These are phyloP conservation scores for Macquaria australasica DNA, from an alignment of 2,113 vertebrate species.

Conservation along the genomic window DNA sequence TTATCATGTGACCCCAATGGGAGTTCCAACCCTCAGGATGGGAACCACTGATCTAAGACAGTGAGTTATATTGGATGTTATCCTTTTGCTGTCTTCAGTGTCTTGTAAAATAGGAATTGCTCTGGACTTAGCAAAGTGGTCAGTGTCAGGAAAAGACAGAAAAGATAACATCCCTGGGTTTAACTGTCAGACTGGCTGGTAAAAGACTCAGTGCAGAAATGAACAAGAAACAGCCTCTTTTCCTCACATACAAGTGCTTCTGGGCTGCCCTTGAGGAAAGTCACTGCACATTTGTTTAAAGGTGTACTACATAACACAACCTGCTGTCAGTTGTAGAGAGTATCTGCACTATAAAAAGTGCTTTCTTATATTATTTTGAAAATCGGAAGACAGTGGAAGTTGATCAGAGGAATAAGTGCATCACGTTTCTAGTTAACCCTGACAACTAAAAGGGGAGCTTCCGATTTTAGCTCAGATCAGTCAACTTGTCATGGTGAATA, in stretches of 20 bases:
- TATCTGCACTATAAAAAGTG: neutral
- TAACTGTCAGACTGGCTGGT: slow-evolving; percentile 7
- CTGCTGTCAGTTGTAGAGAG: neutral
- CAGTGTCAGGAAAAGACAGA: neutral
- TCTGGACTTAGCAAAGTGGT: neutral
- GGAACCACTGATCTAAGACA: neutral
- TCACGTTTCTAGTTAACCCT: too few relatives aligned
- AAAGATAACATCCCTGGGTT: neutral
- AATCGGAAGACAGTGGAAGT: neutral
- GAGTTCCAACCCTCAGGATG: neutral
- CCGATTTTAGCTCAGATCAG: too few relatives aligned
- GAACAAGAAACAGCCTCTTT: neutral
- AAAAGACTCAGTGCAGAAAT: slow-evolving; percentile 10
- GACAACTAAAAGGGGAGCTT: too few relatives aligned
- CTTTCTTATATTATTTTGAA: neutral
- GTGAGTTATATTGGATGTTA: neutral
- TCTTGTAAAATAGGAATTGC: slow-evolving; percentile 6
- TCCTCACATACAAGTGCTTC: neutral
- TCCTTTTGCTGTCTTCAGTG: neutral
- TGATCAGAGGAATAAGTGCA: neutral
- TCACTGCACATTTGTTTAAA: slow-evolving; percentile 1
- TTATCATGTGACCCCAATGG: neutral
- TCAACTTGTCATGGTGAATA: too few relatives aligned
- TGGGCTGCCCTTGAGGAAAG: slow-evolving; percentile 8
- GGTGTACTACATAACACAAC: neutral